Conservation (phyloP, 2,888 invertebrate genomes). For the Mesochorus sp. region DNA sequence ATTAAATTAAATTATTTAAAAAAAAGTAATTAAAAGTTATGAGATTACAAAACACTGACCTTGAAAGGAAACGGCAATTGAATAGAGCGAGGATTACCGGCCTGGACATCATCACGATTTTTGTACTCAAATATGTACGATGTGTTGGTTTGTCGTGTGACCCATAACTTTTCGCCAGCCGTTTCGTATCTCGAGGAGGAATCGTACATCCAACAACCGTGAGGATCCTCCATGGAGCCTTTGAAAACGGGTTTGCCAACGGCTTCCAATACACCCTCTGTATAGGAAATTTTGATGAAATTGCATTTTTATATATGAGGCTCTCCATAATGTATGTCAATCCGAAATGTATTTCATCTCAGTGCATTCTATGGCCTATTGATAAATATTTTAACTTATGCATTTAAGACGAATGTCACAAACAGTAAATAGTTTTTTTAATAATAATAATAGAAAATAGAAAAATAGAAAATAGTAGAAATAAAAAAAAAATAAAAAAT, state of each 20-base stretch:
- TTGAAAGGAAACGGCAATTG: slow-evolving; percentile 81
- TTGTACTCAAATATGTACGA: slow-evolving; percentile 89
- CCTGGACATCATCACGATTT: slow-evolving; percentile 86
- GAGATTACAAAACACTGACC: slow-evolving; percentile 79
- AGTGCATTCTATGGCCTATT: too few species aligned
- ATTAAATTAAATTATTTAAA: not conserved
- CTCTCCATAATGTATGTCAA: too few species aligned
- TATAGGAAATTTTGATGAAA: too few species aligned
- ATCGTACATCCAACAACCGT: slow-evolving; percentile 95
- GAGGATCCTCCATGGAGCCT: slow-evolving; percentile 89
- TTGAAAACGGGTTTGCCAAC: slow-evolving; percentile 97
- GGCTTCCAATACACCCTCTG: slow-evolving; percentile 94
- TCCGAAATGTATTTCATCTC: too few species aligned
- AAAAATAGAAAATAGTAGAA: too few species aligned
- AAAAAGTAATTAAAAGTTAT: not conserved
- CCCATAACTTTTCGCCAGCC: slow-evolving; percentile 90
- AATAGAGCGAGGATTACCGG: slow-evolving; percentile 81
- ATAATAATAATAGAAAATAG: too few species aligned
- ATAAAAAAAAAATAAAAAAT: too few species aligned
- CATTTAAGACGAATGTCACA: too few species aligned
- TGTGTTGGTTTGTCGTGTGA: slow-evolving; percentile 90
- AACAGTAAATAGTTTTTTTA: too few species aligned
- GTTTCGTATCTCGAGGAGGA: slow-evolving; percentile 83
- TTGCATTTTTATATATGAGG: too few species aligned
- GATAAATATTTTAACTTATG: too few species aligned